Conservation (phyloP, 2,113 vertebrate genomes). For the Taxidea taxus region DNA sequence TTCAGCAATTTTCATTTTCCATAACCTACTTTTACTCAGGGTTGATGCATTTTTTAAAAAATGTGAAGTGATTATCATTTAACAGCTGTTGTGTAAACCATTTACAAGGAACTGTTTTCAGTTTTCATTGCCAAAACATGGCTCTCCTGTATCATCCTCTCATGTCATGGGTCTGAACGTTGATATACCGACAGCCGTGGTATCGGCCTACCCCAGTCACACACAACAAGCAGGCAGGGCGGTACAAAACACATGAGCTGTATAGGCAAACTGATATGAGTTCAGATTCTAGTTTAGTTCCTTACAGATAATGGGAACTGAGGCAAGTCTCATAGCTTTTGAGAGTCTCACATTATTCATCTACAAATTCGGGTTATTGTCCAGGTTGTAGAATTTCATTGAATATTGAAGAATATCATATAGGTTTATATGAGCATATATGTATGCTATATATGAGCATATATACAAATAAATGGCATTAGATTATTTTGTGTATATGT, state of each 20-base stretch:
- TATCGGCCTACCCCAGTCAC: background rate
- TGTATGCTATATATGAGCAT: too few relatives aligned
- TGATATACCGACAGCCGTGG: background rate
- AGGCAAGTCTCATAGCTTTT: background rate
- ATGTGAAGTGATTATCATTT: constrained; percentile 4
- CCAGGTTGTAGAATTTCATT: background rate
- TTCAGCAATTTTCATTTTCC: constrained; percentile 31
- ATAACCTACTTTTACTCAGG: background rate
- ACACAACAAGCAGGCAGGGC: background rate
- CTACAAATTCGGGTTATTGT: background rate
- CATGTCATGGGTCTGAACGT: background rate
- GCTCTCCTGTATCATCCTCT: background rate
- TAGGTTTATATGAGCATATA: too few relatives aligned
- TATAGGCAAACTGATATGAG: accelerated
- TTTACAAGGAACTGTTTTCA: background rate
- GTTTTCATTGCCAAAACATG: background rate
- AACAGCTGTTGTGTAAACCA: background rate
- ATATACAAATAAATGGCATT: background rate
- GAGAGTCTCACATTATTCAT: background rate
- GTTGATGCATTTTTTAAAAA: background rate
- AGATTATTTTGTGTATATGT: background rate
- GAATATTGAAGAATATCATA: background rate
- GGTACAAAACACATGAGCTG: too few relatives aligned
- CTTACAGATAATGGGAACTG: background rate
- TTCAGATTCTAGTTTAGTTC: background rate